Evolutionary conservation across 2,888 invertebrate species (phyloP).

Genomic region (Cephalotes varians): DNA sequence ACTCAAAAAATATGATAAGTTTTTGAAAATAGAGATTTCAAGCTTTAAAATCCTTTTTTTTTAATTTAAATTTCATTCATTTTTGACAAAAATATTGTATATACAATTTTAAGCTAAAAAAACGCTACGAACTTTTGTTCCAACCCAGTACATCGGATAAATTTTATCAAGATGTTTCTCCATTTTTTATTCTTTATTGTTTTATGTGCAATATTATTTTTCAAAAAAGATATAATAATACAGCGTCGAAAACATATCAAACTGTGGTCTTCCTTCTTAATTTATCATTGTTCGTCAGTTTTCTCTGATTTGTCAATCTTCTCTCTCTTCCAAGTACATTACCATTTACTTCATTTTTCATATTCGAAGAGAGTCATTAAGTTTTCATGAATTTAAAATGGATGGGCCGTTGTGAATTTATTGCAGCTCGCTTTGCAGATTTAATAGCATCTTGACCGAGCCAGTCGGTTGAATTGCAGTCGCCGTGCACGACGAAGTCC

Average conservation of each 20-base stretch:
- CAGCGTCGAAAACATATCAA: slow-evolving; percentile 56
- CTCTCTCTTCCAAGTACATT: slow-evolving; percentile 23
- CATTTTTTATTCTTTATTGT: not conserved
- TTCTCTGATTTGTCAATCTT: slow-evolving; percentile 8
- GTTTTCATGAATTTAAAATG: slow-evolving; percentile 58
- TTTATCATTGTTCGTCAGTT: not conserved
- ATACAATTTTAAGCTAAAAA: no score
- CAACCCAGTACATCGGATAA: not conserved
- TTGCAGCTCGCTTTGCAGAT: slow-evolving; percentile 65
- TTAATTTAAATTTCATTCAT: no score
- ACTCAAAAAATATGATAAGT: no score
- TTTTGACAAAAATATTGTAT: no score
- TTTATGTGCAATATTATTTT: slow-evolving; percentile 15
- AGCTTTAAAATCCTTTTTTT: no score
- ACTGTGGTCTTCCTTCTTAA: not conserved
- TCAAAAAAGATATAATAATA: slow-evolving; percentile 24
- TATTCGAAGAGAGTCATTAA: slow-evolving; percentile 32
- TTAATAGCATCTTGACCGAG: slow-evolving; percentile 73
- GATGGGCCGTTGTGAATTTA: slow-evolving; percentile 60
- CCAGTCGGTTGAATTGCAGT: slow-evolving; percentile 57
- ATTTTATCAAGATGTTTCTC: not conserved
- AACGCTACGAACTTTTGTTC: no score
- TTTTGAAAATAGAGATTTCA: no score
- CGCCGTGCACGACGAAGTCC: slow-evolving; percentile 51
- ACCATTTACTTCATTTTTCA: slow-evolving; percentile 3